Conservation (phyloP, 2,797 vertebrate genomes). For the Tympanoctomys barrerae region DNA sequence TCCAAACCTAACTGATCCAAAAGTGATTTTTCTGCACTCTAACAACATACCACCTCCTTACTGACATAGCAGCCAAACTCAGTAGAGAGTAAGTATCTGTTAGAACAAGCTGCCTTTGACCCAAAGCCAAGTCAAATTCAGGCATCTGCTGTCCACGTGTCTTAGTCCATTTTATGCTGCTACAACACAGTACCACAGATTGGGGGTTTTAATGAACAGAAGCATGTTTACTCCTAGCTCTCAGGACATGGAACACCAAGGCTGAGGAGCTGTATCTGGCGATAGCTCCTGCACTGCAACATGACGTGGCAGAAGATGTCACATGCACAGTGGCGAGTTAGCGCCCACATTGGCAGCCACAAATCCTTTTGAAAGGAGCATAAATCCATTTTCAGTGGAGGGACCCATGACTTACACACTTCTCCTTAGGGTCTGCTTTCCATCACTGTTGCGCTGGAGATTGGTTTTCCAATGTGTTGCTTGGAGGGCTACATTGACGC, state of each 20-base stretch:
- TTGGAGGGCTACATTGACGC: not conserved
- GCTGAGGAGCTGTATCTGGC: not conserved
- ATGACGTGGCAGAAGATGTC: not conserved
- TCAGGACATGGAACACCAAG: not conserved
- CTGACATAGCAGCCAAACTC: not conserved
- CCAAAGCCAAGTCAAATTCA: not conserved
- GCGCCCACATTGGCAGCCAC: not conserved
- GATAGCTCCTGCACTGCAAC: too few relatives aligned
- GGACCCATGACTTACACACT: not conserved
- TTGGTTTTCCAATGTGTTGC: not conserved
- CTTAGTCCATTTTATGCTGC: not conserved
- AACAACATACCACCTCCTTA: too few relatives aligned
- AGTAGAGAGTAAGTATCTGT: not conserved
- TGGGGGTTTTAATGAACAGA: not conserved
- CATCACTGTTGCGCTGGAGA: not conserved
- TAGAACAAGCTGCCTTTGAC: conserved; percentile 40
- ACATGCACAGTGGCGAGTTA: too few relatives aligned
- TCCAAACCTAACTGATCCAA: not conserved
- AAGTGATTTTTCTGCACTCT: not conserved
- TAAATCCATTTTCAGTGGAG: not conserved
- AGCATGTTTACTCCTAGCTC: not conserved
- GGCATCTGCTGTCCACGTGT: not conserved
- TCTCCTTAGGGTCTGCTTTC: not conserved
- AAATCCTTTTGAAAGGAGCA: not conserved
- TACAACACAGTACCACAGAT: not conserved